Evolutionary conservation across 2,797 vertebrate genomes (phyloP), one percentile per base, ranked within the genome.

Genomic region (Orientallactaga sibirica): DNA sequence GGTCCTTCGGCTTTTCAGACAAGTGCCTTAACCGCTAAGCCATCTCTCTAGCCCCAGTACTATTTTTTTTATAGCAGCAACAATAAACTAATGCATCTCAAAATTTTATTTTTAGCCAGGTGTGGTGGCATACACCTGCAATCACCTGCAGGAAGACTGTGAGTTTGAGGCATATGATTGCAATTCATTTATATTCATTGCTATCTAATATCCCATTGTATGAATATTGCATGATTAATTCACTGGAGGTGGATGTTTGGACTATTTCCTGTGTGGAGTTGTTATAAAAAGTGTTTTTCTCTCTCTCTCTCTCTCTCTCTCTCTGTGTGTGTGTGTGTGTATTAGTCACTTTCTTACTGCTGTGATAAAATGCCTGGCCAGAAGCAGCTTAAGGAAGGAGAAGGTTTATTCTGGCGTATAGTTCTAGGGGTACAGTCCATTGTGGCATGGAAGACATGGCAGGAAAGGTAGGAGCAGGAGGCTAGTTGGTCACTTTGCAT

Each of bases 101-200:
- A 48, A 48, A 48, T 48, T 48, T 48, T 48, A 48, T 48, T 48
- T 48, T 48, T 48, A 48, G 43, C 43, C 43, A 48, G 43, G 43
- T 48, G 43, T 48, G 43, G 43, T 48, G 43, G 43, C 43, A 48
- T 48, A 48, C 43, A 48, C 43, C 43, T 48, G 43, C 43, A 48
- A 48, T 48, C 43, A 48, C 43, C 43, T 2, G 43, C 43, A 48
- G 43, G 43, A 48, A 48, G 43, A 48, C 8, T 48, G 43, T 48
- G 3, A 48, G 43, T 48, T 24, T 52, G 55, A 1, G 16, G 20
- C 62, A 0, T 25, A 52, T n/a, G 22, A 16, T 0, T 48, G 52
- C 4, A n/a, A 37, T 29, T 81, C 58, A 7, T 41, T 68, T 19
- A 16, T 64, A 61, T 29, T 74, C 19, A 4, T 9, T 27, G 64